Evolutionary conservation across 2,113 vertebrate species (phyloP).

Genomic region (Ammodytes dubius): DNA sequence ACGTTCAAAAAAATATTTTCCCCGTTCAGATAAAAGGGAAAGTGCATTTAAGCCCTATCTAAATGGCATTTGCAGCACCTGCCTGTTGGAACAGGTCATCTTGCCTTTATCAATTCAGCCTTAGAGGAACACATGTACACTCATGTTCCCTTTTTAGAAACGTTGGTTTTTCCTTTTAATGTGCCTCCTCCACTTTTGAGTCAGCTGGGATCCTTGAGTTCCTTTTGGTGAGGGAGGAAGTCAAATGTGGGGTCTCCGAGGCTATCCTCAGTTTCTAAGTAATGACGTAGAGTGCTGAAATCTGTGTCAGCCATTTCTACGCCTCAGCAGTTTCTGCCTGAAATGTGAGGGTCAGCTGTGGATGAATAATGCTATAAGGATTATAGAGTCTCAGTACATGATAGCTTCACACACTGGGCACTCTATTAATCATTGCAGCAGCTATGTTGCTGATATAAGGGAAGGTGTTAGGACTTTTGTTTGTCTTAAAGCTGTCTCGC

Average conservation of each 20-base stretch:
- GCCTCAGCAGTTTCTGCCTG: not conserved
- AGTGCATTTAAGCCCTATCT: not conserved
- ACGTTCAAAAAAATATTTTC: not conserved
- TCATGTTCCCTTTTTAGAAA: not conserved
- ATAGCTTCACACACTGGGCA: not conserved
- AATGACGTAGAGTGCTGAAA: not conserved
- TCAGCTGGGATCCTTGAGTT: not conserved
- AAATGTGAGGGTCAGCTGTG: not conserved
- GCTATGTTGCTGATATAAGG: not conserved
- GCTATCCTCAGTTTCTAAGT: not conserved
- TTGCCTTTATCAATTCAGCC: not conserved
- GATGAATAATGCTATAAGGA: not conserved
- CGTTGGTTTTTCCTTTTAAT: not conserved
- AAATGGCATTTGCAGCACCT: not conserved
- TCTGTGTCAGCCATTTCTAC: not conserved
- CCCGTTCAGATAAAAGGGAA: not conserved
- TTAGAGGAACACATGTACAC: not conserved
- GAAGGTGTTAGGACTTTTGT: no score
- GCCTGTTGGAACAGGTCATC: not conserved
- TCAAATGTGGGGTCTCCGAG: not conserved
- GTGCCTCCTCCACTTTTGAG: not conserved
- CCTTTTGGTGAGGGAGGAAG: not conserved
- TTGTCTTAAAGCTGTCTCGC: no score
- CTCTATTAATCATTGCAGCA: not conserved
- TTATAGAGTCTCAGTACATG: not conserved